Evolutionary conservation across 2,888 invertebrate species (phyloP).

Genomic region (Cryptops parisi): DNA sequence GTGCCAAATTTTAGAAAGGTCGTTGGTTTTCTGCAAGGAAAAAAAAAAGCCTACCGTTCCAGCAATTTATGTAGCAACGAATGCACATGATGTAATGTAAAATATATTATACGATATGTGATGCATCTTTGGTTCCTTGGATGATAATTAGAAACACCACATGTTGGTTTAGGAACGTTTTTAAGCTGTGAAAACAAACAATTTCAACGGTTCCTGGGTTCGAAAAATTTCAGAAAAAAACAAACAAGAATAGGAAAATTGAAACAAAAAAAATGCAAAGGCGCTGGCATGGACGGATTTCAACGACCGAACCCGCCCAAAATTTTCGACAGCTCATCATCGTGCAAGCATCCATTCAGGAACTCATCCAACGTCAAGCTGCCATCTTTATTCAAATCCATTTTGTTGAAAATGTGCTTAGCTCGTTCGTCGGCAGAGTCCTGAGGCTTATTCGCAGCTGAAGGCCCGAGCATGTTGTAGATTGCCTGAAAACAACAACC

Average conservation of each 20-base stretch:
- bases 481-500: conserved; percentile 63
- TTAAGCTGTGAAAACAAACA: neutral
- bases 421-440: conserved; percentile 96
- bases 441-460: conserved; percentile 84
- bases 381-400: conserved; percentile 99
- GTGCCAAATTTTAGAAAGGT: too few relatives aligned
- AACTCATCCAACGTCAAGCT: conserved; percentile 97
- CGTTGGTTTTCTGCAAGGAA: too few relatives aligned
- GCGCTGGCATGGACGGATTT: too few relatives aligned
- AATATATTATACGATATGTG: too few relatives aligned
- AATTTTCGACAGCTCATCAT: conserved; percentile 90
- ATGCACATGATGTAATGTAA: too few relatives aligned
- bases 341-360: conserved; percentile 91
- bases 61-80: too few relatives aligned
- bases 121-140: too few relatives aligned
- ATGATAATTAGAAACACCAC: too few relatives aligned
- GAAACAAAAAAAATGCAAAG: neutral
- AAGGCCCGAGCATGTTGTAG: conserved; percentile 98
- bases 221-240: neutral
- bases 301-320: conserved; percentile 31
- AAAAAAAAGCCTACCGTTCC: too few relatives aligned
- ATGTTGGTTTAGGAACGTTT: too few relatives aligned
- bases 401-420: conserved; percentile 97
- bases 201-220: neutral
- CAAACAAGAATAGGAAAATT: neutral